Conservation (phyloP, 2,113 vertebrate species). For the Cavia aperea region DNA sequence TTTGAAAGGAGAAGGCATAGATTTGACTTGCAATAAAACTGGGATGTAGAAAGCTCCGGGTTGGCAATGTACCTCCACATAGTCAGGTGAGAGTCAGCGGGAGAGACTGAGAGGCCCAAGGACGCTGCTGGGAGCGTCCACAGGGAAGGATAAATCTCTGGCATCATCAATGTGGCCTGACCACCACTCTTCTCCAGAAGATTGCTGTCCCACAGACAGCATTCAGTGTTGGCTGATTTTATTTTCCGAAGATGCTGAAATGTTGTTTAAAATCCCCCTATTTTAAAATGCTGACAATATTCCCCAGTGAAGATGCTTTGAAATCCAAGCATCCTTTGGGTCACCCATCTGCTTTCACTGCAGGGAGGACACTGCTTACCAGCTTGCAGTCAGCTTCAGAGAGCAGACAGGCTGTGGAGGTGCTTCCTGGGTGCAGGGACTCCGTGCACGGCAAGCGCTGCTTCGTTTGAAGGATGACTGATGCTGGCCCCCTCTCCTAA, state of each 20-base stretch:
- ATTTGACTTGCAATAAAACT: neutral
- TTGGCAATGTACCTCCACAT: rapidly evolving
- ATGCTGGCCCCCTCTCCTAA: neutral
- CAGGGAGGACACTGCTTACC: neutral
- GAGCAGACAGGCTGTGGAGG: neutral
- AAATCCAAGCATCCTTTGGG: neutral
- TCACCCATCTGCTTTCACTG: neutral
- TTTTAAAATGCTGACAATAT: neutral
- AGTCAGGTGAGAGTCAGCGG: neutral
- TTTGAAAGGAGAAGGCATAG: neutral
- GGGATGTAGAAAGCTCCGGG: neutral
- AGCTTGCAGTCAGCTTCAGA: neutral
- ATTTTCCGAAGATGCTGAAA: neutral
- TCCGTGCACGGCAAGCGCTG: neutral
- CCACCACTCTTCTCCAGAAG: neutral
- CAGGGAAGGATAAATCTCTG: neutral
- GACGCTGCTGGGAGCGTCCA: rapidly evolving
- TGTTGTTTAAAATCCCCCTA: neutral
- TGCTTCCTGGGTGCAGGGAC: neutral
- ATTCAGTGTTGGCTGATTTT: neutral
- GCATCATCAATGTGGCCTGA: neutral
- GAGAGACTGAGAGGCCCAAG: rapidly evolving
- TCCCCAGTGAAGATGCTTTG: neutral
- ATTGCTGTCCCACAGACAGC: neutral
- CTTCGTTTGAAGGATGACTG: neutral